Evolutionary conservation across 2,113 vertebrate species (phyloP).

Genomic region (Aythya baeri): DNA sequence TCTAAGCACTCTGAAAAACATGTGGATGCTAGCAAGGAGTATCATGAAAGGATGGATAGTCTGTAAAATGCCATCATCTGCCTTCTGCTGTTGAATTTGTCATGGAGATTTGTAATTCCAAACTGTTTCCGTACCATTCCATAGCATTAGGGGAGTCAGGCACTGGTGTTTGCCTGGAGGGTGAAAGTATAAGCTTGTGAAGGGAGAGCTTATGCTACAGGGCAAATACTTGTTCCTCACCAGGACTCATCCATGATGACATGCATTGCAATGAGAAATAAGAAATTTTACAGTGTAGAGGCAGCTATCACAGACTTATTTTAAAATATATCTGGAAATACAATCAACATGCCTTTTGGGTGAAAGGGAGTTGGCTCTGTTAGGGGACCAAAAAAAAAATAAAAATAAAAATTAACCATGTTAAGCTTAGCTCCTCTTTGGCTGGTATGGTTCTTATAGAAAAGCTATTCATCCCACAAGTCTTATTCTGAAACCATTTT

Average conservation of each 20-base stretch:
- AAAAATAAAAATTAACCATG: background rate
- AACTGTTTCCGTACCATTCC: background rate
- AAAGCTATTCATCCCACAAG: background rate
- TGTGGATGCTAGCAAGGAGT: background rate
- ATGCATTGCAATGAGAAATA: background rate
- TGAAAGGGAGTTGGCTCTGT: background rate
- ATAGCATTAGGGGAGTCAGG: accelerated
- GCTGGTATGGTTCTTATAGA: background rate
- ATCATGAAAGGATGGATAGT: background rate
- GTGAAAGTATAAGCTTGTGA: background rate
- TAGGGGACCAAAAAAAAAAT: background rate
- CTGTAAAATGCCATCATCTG: background rate
- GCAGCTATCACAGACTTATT: background rate
- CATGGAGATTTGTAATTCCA: background rate
- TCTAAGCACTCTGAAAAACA: background rate
- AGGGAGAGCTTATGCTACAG: background rate
- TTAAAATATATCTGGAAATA: background rate
- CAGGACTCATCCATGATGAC: background rate
- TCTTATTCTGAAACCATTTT: background rate
- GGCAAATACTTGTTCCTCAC: background rate
- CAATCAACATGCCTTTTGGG: background rate
- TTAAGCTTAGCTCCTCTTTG: background rate
- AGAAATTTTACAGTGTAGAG: background rate
- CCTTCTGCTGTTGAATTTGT: background rate
- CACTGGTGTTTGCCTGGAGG: background rate